Evolutionary conservation across 2,888 invertebrate species (phyloP).

Genomic region (Rhynchonema sp.): DNA sequence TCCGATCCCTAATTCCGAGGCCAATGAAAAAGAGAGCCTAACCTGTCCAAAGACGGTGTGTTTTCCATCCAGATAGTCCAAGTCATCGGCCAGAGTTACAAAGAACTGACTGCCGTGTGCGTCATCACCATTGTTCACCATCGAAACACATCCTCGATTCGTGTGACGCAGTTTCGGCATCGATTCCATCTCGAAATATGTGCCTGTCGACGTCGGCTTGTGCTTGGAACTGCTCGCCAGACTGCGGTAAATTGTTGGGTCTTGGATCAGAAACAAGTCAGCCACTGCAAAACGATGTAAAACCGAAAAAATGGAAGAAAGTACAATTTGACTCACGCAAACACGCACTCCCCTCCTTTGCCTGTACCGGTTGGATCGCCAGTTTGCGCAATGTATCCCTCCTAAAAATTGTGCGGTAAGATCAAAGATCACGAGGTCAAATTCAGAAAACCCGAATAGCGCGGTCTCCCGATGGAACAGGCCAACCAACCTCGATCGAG

Average conservation of each 20-base stretch:
- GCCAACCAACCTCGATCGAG: slow-evolving; percentile 47
- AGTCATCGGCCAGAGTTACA: slow-evolving; percentile 64
- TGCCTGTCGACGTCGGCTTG: no score
- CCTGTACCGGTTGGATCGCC: slow-evolving; percentile 85
- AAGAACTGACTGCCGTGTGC: slow-evolving; percentile 79
- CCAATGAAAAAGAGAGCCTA: no score
- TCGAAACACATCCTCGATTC: slow-evolving; percentile 29
- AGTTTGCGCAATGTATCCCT: slow-evolving; percentile 85
- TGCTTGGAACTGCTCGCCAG: no score
- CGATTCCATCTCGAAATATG: slow-evolving; percentile 73
- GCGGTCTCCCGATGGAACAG: background rate
- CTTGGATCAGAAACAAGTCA: no score
- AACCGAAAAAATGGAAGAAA: slow-evolving; percentile 32
- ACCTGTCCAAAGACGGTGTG: slow-evolving; percentile 83
- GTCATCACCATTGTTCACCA: slow-evolving; percentile 56
- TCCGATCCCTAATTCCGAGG: background rate
- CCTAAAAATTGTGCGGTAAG: slow-evolving; percentile 27
- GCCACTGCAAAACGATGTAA: background rate
- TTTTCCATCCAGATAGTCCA: slow-evolving; percentile 62
- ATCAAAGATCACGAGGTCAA: background rate
- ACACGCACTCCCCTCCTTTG: slow-evolving; percentile 72
- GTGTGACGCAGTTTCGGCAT: slow-evolving; percentile 76
- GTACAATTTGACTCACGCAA: background rate
- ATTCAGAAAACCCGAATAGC: background rate
- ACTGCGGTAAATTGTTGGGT: no score